Conservation (phyloP, 2,888 invertebrate species). For the Ectemnius continuus region DNA sequence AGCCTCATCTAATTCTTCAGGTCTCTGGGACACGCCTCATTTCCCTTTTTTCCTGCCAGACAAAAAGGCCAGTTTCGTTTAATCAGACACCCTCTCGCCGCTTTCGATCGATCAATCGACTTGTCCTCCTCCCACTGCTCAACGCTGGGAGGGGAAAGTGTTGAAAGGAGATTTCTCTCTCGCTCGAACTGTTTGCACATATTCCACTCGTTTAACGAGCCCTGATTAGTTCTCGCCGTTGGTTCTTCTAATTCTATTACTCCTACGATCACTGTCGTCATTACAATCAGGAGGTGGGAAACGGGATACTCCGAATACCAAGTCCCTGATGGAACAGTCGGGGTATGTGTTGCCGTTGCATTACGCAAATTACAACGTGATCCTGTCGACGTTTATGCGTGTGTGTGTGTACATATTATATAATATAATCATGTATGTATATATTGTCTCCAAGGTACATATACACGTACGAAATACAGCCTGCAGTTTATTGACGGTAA, state of each 20-base stretch:
- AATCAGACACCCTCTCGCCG: slow-evolving; percentile 21
- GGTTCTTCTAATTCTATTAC: not conserved
- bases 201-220: not conserved
- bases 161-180: slow-evolving; percentile 2
- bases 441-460: slow-evolving; percentile 71
- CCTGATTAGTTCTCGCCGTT: not conserved
- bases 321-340: no score
- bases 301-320: no score
- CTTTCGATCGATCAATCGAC: slow-evolving; percentile 18
- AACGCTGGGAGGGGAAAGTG: not conserved
- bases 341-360: no score
- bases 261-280: not conserved
- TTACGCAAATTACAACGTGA: slow-evolving; percentile 8
- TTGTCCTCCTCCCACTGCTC: not conserved
- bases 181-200: slow-evolving; percentile 1
- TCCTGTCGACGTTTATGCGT: slow-evolving; percentile 17
- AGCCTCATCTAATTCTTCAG: slow-evolving; percentile 19
- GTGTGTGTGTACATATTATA: slow-evolving; percentile 4
- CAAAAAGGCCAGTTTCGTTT: slow-evolving; percentile 28
- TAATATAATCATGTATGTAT: slow-evolving; percentile 32
- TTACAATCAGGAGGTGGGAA: not conserved
- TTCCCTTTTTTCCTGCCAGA: slow-evolving; percentile 16
- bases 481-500: slow-evolving; percentile 63
- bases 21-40: slow-evolving; percentile 12
- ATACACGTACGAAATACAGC: slow-evolving; percentile 67